Base-by-base conservation (phyloP, 1,140 invertebrate genomes). In the Harpegnathos saltator region DNA sequence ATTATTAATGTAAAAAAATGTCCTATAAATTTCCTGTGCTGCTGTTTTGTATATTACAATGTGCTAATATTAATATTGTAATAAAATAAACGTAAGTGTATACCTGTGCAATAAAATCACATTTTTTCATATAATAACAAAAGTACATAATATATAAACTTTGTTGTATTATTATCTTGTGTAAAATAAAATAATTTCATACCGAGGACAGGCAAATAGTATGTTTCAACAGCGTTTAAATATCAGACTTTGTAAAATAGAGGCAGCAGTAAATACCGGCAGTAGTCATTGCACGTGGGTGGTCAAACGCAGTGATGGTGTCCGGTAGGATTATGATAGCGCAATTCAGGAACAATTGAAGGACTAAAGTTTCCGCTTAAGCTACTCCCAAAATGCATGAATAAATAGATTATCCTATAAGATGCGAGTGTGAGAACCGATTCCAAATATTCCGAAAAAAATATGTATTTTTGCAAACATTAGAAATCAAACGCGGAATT, bases 1-100 rank as follows among this genome's bases (percentile, higher is more conserved):
- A 77, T 63, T 33, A 65, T n/a, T 15, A 26, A 22, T 50, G 22
- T 65, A 33, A 65, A 75, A 7, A 29, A 63, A 29, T 63, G 12
- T 65, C 63, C 4, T 77, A 29, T 62, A 75, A 3, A 33, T 77
- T 44, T 15, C 33, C 0, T 52, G 3, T 52, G 2, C 33, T 63
- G 14, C 26, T 52, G 22, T 52, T 66, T n/a, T 77, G 5, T 65
- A 61, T 1, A 61, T 48, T 73, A 52, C n/a, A 22, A 7, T 15
- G n/a, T 62, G 56, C 56, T 62, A 62, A 74, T 54, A 0, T 71
- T 14, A 7, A 17, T 14, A 61, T 61, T 17, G 38, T 44, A 44
- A 44, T 44, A 44, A 3, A 44, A 58, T 58, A 58, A n/a, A 11
- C 11, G 0, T 58, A 58, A n/a, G 24, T 17, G n/a, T 58, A n/a